Conservation (phyloP, 2,888 invertebrate genomes). For the Hyposoter dolosus region DNA sequence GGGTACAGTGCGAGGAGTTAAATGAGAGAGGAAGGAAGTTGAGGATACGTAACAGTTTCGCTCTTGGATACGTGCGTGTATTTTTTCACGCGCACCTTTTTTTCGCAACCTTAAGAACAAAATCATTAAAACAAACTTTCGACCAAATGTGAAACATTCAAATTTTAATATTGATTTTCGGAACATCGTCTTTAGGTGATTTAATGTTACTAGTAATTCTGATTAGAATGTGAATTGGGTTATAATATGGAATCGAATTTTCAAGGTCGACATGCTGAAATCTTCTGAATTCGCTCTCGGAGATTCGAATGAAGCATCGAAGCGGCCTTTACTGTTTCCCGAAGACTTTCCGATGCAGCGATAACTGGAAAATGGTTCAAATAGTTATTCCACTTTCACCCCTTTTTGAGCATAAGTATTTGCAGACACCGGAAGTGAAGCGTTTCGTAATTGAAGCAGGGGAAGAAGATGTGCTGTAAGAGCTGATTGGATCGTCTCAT, state of each 20-base stretch:
- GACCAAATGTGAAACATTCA: not conserved
- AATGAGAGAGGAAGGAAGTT: conserved; percentile 42
- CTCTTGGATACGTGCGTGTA: conserved; percentile 27
- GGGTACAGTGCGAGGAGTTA: conserved; percentile 15
- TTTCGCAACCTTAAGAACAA: conserved; percentile 47
- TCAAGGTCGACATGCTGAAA: not conserved
- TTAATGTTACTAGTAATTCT: not conserved
- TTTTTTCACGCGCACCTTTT: conserved; percentile 34
- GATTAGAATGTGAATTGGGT: not conserved
- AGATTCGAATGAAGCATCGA: not conserved
- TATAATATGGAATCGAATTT: not conserved
- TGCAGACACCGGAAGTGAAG: conserved; percentile 34
- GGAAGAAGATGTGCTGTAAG: conserved; percentile 1
- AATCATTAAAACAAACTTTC: conserved; percentile 31
- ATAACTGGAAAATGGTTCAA: not conserved
- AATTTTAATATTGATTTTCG: not conserved
- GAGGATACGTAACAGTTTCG: conserved; percentile 57
- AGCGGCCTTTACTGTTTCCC: not conserved
- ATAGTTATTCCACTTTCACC: not conserved
- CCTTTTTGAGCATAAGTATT: not conserved
- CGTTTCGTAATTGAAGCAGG: conserved; percentile 1
- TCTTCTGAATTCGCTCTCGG: not conserved
- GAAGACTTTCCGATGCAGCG: not conserved
- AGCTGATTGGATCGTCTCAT: conserved; percentile 25
- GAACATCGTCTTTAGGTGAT: not conserved